These are phyloP conservation scores for Schrankia costaestrigalis DNA, from an alignment of 2,888 invertebrate species.

Conservation along the genomic window DNA sequence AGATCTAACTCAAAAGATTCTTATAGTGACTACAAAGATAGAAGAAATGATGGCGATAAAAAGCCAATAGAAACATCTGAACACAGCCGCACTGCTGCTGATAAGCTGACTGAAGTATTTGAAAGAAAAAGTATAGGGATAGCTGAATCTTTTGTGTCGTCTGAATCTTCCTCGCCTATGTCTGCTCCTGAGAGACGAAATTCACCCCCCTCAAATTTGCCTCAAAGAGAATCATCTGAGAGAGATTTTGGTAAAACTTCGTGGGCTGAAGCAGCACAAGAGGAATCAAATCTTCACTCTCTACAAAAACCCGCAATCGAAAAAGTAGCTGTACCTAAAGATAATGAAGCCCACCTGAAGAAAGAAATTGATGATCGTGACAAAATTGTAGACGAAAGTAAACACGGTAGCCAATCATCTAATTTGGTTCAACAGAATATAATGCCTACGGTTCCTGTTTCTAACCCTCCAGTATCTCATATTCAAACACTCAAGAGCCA, in stretches of 20 bases:
- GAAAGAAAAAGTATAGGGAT: conserved; percentile 72
- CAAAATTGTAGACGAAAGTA: conserved; percentile 33
- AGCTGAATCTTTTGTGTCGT: conserved; percentile 53
- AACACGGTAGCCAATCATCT: conserved; percentile 29
- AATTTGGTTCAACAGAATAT: conserved; percentile 11
- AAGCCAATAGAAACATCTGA: conserved; percentile 62
- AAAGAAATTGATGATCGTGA: conserved; percentile 41
- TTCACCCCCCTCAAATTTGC: conserved; percentile 57
- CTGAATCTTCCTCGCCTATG: conserved; percentile 53
- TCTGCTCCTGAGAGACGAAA: conserved; percentile 75
- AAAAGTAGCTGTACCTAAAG: conserved; percentile 42
- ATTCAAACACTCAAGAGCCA: conserved; percentile 41
- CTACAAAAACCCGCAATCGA: conserved; percentile 42
- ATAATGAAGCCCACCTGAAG: conserved; percentile 37
- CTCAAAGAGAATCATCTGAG: conserved; percentile 72
- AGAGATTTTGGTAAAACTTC: conserved; percentile 68
- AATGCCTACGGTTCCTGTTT: conserved; percentile 22
- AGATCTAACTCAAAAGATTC: conserved; percentile 74
- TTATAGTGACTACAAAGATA: conserved; percentile 73
- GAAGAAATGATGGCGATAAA: conserved; percentile 73
- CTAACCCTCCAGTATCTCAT: conserved; percentile 35
- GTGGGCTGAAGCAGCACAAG: conserved; percentile 74
- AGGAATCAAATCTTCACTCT: conserved; percentile 47
- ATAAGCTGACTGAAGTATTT: conserved; percentile 73
- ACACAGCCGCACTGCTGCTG: conserved; percentile 68